Evolutionary conservation across 2,113 vertebrate genomes (phyloP).

Genomic region (Rhombomys opimus): DNA sequence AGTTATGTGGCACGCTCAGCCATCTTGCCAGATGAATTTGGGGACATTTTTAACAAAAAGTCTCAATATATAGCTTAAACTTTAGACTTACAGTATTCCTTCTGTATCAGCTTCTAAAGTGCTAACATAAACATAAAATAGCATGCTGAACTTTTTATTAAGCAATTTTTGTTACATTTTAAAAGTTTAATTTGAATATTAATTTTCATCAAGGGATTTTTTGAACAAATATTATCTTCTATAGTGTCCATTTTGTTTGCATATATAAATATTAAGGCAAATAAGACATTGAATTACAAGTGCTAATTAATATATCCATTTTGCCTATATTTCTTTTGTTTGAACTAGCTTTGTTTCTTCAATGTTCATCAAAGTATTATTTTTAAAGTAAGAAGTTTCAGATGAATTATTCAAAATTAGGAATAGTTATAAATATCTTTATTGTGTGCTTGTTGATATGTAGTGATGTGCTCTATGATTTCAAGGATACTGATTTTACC

Average conservation of each 20-base stretch:
- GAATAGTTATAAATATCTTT: not conserved
- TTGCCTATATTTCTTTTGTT: not conserved
- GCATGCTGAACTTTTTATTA: not conserved
- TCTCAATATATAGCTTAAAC: not conserved
- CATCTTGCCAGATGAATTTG: not conserved
- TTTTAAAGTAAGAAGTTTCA: not conserved
- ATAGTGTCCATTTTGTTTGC: not conserved
- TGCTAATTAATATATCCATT: not conserved
- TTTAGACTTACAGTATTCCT: not conserved
- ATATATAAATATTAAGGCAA: not conserved
- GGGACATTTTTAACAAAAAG: not conserved
- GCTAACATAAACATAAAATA: not conserved
- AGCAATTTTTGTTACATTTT: not conserved
- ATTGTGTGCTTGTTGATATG: not conserved
- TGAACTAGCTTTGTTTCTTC: not conserved
- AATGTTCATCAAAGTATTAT: not conserved
- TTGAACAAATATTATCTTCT: not conserved
- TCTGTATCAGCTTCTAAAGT: not conserved
- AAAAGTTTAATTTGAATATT: not conserved
- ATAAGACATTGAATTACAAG: not conserved
- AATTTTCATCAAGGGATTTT: not conserved
- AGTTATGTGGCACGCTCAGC: not conserved
- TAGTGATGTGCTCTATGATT: not conserved
- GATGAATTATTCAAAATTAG: not conserved
- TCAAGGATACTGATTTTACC: not conserved